Base-by-base conservation (phyloP, 2,797 vertebrate species). In the Erpetoichthys calabaricus region DNA sequence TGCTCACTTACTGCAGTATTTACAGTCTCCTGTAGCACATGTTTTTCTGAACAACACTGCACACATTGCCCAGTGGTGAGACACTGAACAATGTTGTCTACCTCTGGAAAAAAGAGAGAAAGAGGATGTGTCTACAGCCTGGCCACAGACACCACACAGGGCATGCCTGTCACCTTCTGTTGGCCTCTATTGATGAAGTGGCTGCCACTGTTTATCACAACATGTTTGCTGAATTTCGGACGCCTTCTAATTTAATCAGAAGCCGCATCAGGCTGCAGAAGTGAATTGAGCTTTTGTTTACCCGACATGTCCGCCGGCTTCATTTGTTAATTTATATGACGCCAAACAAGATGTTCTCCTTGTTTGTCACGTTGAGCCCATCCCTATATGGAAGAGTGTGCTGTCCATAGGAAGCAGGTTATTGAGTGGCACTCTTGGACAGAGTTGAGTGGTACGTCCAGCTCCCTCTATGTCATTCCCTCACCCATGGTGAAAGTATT, bases 281-380 rank as follows among this genome's bases (percentile, higher is more conserved):
- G 65, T 79, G 65, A 62, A 74, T 79, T 68, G 71, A 76, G 75
- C 69, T 69, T 81, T 72, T 72, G 76, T 84, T 79, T 78, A 77
- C 81, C 79, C 68, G 62, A 76, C 79, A 74, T 67, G 76, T 78
- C 68, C 74, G 73, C 72, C 7, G 73, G 7, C 80, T 81, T 73
- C 77, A 71, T 76, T 81, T 80, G 89, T 86, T 85, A 85, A 89
- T 84, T 85, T 81, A 60, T 79, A 73, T 54, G 68, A 73, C 60
- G 82, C 84, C 85, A 86, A 77, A 80, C 63, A 54, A 62, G 70
- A 85, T 89, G 83, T 87, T 89, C 87, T 86, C 79, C 67, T 72
- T 79, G 85, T 80, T 88, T 78, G 76, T 86, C 84, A 84, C 75
- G 70, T 77, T 71, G 42, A 71, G 59, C 58, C 63, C 56, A 60